These are phyloP conservation scores for Patella caerulea DNA, from an alignment of 2,888 invertebrate species.

Conservation along the genomic window DNA sequence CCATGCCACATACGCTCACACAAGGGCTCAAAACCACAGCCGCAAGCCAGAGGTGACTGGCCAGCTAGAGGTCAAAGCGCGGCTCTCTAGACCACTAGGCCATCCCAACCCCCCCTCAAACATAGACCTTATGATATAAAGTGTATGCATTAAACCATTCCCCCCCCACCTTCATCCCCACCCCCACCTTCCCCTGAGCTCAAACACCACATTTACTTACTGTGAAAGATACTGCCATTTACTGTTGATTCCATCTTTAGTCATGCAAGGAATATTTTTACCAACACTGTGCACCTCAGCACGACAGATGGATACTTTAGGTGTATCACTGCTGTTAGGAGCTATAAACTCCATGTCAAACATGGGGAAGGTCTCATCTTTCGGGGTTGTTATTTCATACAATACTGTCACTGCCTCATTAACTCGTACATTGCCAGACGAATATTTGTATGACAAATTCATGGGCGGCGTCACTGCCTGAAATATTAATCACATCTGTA, in stretches of 20 bases:
- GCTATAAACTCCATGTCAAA: conserved; percentile 63
- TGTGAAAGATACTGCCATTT: conserved; percentile 41
- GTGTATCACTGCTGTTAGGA: conserved; percentile 46
- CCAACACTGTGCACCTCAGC: conserved; percentile 56
- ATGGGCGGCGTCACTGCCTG: conserved; percentile 49
- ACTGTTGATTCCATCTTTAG: conserved; percentile 45
- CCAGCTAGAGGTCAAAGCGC: no score
- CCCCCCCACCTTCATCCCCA: no score
- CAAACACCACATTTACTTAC: conserved; percentile 33
- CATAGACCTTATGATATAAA: no score
- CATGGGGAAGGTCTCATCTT: conserved; percentile 46
- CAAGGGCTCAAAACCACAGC: no score
- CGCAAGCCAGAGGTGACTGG: no score
- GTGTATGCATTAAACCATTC: no score
- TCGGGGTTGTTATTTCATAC: conserved; percentile 47
- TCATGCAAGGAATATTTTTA: conserved; percentile 61
- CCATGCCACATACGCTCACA: no score
- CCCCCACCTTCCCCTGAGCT: no score
- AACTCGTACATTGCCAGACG: conserved; percentile 35
- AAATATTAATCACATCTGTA: conserved; percentile 1
- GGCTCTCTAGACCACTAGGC: no score
- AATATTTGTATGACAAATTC: conserved; percentile 35
- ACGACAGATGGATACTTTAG: conserved; percentile 50
- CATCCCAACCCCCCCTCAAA: no score
- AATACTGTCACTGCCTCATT: conserved; percentile 44